Conservation (phyloP, 2,797 vertebrate species). For the Coracias cyanogaster region DNA sequence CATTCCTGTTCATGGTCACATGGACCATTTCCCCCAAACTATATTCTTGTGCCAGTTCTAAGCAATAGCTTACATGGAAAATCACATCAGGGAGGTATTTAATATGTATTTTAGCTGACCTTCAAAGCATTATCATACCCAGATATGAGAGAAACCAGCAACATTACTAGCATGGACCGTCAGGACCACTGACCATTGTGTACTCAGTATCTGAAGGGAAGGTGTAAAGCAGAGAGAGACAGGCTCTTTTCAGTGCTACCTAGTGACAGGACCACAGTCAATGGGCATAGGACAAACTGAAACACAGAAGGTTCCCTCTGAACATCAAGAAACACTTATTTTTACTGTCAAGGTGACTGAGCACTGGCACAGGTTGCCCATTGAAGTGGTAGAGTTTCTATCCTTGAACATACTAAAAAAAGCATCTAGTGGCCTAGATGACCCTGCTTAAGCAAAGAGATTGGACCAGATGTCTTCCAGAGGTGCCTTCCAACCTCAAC, state of each 20-base stretch:
- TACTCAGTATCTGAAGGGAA: background rate
- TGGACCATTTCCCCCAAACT: background rate
- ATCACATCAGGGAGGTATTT: background rate
- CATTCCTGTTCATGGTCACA: background rate
- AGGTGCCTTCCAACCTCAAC: background rate
- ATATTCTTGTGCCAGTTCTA: background rate
- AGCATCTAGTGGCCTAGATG: background rate
- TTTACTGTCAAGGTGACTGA: background rate
- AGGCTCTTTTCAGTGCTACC: background rate
- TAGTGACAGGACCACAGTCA: background rate
- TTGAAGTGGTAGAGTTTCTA: background rate
- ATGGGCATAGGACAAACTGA: background rate
- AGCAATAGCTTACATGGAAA: background rate
- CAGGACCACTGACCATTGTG: fast-evolving
- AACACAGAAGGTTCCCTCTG: background rate
- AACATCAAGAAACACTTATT: background rate
- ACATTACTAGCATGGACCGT: background rate
- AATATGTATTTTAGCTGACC: background rate
- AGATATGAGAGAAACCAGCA: background rate
- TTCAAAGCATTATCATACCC: background rate
- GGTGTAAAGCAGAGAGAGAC: background rate
- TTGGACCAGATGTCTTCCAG: background rate
- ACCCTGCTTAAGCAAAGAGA: background rate
- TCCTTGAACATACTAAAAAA: background rate
- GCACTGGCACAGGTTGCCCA: background rate